Percentiles rank a stretch among this genome's conserved stretches.
phyloP scores from a whole-genome alignment of 2,888 invertebrate species.

The Phortica magna region DNA sequence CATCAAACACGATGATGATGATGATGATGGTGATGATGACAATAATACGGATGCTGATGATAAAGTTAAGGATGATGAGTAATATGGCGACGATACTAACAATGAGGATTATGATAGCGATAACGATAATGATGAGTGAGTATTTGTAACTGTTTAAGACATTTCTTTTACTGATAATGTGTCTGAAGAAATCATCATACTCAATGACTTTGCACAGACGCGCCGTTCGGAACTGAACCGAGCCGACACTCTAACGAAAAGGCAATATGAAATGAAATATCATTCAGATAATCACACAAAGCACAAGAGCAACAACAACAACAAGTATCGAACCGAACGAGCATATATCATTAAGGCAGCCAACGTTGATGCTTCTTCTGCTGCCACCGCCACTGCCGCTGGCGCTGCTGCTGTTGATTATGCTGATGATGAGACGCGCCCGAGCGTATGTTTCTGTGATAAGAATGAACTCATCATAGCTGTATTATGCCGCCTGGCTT shows the following conservation, averaged over 20 bases:
- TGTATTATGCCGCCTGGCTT: too few species aligned
- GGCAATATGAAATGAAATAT: not conserved
- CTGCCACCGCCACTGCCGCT: too few species aligned
- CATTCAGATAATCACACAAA: not conserved
- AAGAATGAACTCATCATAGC: too few species aligned
- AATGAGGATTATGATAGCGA: not conserved
- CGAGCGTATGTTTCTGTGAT: too few species aligned
- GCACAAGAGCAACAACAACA: not conserved
- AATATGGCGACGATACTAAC: not conserved
- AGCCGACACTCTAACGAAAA: not conserved
- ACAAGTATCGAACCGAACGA: not conserved
- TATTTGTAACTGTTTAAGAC: too few species aligned
- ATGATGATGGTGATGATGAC: slow-evolving; percentile 7
- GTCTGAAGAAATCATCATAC: not conserved
- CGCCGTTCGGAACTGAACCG: not conserved
- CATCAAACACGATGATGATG: not conserved
- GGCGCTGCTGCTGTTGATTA: too few species aligned
- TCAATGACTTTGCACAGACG: not conserved
- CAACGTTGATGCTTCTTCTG: too few species aligned
- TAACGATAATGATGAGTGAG: not conserved
- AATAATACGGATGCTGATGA: not conserved
- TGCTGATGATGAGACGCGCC: too few species aligned
- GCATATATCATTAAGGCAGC: too few species aligned
- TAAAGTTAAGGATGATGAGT: not conserved
- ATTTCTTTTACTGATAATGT: too few species aligned